Evolutionary conservation across 2,888 invertebrate genomes (phyloP), one percentile per base, ranked within the genome.

Genomic region (Tenthredo notha): DNA sequence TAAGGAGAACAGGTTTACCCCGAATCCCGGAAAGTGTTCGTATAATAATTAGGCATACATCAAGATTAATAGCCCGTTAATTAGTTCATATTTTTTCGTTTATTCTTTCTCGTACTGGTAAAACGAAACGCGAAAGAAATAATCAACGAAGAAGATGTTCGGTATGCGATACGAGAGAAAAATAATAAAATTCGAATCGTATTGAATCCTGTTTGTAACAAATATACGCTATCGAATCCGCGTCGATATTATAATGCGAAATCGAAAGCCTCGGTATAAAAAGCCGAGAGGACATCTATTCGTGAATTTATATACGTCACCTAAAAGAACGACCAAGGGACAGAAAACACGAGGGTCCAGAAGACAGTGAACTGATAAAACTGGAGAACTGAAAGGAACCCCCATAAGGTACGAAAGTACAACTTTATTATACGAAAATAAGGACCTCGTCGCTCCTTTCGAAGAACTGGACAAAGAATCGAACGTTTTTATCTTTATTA

Each of bases 401-500:
- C 18, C 54, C 47, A 21, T 43, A 43, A 77, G 29, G 2, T 50
- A 77, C 47, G 54, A 77, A 77, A 77, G 50, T 33, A 77, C 50
- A 77, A 77, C 33, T 77, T 77, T 77, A 77, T 77, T 77, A 77
- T 54, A 33, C 77, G 29, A 54, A 33, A 43, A 74, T 43, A 40
- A 74, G 72, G 54, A 33, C 25, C 54, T 54, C 29, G 29, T 54
- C 29, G 29, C 29, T 50, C 18, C n/a, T 40, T 29, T 33, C 54
- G n/a, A 18, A 54, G 5, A 54, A 29, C 12, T 3, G 77, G 50
- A n/a, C 9, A 29, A 77, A 77, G 21, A 25, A 77, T 29, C 9
- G 33, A 29, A 33, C 67, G 6, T 5, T 33, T 25, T 65, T 54
- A 5, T n/a, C 18, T 9, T 50, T 18, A 33, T 33, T 75, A 6